phyloP scores from a whole-genome alignment of 1,140 invertebrate species.

The Drosophila kohkoa region DNA sequence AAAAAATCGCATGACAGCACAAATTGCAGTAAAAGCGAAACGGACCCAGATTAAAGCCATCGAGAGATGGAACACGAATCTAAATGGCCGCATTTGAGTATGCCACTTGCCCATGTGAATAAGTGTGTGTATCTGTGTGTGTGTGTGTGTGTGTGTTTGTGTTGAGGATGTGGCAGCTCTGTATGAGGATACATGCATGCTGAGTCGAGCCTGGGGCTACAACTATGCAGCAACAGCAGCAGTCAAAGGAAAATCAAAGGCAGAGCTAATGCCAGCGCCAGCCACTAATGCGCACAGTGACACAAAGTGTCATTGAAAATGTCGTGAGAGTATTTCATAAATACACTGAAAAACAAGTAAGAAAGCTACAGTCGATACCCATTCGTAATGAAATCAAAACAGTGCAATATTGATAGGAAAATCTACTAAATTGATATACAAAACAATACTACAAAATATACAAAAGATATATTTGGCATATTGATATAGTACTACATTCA shows the following conservation, averaged over 20 bases:
- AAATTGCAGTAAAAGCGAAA: slow-evolving; percentile 29
- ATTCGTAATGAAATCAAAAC: no score
- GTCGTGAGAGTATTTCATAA: not conserved
- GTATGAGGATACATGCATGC: not conserved
- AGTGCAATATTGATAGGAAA: no score
- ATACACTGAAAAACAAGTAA: no score
- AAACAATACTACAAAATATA: no score
- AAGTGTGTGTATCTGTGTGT: not conserved
- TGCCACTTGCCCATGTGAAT: slow-evolving; percentile 12
- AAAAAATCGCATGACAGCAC: slow-evolving; percentile 22
- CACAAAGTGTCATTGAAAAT: not conserved
- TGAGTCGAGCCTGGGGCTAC: slow-evolving; percentile 2
- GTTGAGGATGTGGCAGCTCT: not conserved
- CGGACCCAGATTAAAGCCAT: slow-evolving; percentile 5
- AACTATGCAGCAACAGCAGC: slow-evolving; percentile 5
- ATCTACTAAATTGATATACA: no score
- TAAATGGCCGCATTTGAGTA: slow-evolving; percentile 4
- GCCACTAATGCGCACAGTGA: slow-evolving; percentile 18
- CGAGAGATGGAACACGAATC: slow-evolving; percentile 6
- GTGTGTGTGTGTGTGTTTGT: not conserved
- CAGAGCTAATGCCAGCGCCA: not conserved
- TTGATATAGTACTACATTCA: no score
- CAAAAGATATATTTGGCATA: no score
- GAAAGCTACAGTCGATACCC: no score
- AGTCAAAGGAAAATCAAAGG: not conserved